Conservation (phyloP, 2,113 vertebrate genomes). For the Gasterosteus nipponicus region DNA sequence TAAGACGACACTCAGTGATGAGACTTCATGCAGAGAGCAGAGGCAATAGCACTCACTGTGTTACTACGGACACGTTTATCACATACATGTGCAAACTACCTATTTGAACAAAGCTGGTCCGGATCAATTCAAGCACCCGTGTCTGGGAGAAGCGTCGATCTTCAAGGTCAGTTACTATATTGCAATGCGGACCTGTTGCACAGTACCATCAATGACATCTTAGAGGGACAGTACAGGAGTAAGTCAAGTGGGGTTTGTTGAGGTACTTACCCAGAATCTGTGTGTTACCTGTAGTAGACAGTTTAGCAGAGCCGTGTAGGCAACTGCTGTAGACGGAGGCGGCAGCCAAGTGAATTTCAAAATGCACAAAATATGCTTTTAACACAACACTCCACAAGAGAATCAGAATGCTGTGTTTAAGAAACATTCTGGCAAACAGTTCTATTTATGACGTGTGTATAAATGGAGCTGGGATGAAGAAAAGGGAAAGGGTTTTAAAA, state of each 20-base stretch:
- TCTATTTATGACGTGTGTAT: background rate
- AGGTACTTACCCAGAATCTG: background rate
- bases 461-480: background rate
- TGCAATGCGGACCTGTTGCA: background rate
- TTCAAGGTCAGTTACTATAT: background rate
- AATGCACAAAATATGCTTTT: no score
- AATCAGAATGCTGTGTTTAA: no score
- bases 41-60: conserved; percentile 21
- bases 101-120: conserved; percentile 19
- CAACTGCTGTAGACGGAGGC: background rate
- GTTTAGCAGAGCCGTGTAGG: background rate
- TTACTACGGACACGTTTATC: conserved; percentile 39
- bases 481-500: background rate
- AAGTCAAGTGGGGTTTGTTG: background rate
- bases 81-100: conserved; percentile 15
- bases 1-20: conserved; percentile 56
- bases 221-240: background rate
- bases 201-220: background rate
- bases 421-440: no score
- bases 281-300: background rate
- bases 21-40: conserved; percentile 60
- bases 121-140: background rate
- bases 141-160: background rate
- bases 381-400: no score
- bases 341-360: background rate